These are phyloP conservation scores for Limnephilus auricula DNA, from an alignment of 2,888 invertebrate genomes.

Conservation along the genomic window DNA sequence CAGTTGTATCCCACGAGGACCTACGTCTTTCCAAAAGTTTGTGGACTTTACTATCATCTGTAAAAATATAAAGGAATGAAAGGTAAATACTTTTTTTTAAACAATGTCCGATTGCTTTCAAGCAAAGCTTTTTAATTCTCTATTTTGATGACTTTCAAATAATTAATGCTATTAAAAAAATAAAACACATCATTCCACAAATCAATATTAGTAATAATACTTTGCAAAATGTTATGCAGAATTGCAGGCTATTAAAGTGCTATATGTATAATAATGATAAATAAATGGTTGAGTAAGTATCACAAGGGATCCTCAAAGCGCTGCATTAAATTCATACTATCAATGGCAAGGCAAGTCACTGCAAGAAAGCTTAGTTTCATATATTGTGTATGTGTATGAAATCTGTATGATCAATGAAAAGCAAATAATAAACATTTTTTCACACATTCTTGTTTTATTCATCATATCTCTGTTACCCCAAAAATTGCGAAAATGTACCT, in stretches of 20 bases:
- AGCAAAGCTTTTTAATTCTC: neutral
- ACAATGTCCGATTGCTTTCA: neutral
- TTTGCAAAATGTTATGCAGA: neutral
- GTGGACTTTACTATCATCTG: neutral
- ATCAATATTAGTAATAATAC: neutral
- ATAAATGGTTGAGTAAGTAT: neutral
- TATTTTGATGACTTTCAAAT: neutral
- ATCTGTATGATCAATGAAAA: slow-evolving; percentile 20
- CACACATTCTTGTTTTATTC: slow-evolving; percentile 22
- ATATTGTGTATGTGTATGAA: neutral
- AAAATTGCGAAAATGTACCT: neutral
- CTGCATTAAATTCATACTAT: neutral
- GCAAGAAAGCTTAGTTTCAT: slow-evolving; percentile 4
- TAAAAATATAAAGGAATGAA: neutral
- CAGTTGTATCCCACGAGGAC: neutral
- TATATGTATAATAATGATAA: neutral
- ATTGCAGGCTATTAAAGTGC: neutral
- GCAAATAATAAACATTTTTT: slow-evolving; percentile 42
- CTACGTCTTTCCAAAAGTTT: neutral
- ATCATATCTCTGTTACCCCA: neutral
- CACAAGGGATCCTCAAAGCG: neutral
- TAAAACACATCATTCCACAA: neutral
- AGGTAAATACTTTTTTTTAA: neutral
- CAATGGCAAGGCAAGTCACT: slow-evolving; percentile 6
- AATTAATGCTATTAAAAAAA: neutral